Conservation (phyloP, 2,113 vertebrate species). For the Erythrolamprus reginae region DNA sequence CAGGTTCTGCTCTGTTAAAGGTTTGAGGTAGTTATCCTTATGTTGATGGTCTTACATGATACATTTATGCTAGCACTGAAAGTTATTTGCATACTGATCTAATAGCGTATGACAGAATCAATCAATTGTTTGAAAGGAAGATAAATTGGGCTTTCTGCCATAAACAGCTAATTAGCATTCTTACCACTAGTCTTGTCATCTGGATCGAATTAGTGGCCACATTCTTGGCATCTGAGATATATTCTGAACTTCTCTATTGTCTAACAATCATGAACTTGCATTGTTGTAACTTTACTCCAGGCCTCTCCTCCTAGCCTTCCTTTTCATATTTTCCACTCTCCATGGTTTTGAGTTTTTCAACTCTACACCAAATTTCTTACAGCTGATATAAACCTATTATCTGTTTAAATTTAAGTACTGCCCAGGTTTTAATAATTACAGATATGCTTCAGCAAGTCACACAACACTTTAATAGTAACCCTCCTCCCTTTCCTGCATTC, state of each 20-base stretch:
- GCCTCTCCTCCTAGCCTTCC: not conserved
- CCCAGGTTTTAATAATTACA: not conserved
- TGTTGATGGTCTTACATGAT: not conserved
- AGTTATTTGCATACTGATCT: not conserved
- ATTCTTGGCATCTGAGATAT: not conserved
- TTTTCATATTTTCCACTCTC: not conserved
- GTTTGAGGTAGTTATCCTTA: not conserved
- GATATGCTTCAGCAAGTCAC: not conserved
- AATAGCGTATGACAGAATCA: not conserved
- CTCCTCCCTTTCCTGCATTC: not conserved
- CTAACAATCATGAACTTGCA: not conserved
- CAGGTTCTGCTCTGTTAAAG: not conserved
- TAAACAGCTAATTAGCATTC: not conserved
- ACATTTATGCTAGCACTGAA: not conserved
- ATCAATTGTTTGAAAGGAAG: not conserved
- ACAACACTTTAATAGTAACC: not conserved
- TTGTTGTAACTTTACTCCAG: not conserved
- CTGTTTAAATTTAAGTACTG: not conserved
- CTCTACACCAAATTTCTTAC: not conserved
- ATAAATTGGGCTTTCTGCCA: not conserved
- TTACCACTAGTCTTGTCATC: not conserved
- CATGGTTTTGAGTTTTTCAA: not conserved
- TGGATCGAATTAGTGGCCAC: not conserved
- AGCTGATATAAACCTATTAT: not conserved
- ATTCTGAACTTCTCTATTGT: not conserved